A percentile compares a stretch with the other conserved stretches of the same genome.
phyloP scores from a whole-genome alignment of 2,113 vertebrate genomes.

The Apeltes quadracus region DNA sequence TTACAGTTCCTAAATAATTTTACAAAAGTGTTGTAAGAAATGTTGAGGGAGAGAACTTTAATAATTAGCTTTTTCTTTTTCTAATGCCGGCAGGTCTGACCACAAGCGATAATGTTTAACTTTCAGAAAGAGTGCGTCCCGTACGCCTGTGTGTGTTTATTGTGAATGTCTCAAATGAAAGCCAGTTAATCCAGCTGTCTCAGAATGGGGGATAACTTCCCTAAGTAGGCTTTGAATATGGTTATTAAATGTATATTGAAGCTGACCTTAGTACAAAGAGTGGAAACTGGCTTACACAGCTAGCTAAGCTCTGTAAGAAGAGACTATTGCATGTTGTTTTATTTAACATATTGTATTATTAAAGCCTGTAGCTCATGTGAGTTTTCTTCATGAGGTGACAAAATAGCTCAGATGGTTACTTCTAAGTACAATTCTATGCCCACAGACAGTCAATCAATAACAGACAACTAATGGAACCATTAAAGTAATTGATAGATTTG shows the following conservation, averaged over 20 bases:
- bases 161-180: conserved; percentile 10
- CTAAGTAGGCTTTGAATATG: not conserved
- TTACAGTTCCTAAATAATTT: not conserved
- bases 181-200: not conserved
- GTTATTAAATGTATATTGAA: not conserved
- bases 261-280: not conserved
- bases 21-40: not conserved
- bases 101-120: not conserved
- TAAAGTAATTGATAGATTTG: not conserved
- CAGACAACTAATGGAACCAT: not conserved
- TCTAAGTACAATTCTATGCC: not conserved
- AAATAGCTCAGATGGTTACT: not conserved
- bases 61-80: not conserved
- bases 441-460: not conserved
- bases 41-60: not conserved
- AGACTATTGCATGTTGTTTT: not conserved
- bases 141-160: not conserved
- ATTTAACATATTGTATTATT: not conserved
- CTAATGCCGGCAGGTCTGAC: not conserved
- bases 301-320: not conserved
- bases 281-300: not conserved
- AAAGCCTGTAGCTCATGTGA: not conserved
- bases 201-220: not conserved
- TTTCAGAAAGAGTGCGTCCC: not conserved
- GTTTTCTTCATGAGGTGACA: not conserved